Percentiles rank a stretch among this genome's conserved stretches.
These are phyloP conservation scores for Oxygymnocypris stewartii DNA, from an alignment of 2,113 vertebrate species.

Conservation along the genomic window DNA sequence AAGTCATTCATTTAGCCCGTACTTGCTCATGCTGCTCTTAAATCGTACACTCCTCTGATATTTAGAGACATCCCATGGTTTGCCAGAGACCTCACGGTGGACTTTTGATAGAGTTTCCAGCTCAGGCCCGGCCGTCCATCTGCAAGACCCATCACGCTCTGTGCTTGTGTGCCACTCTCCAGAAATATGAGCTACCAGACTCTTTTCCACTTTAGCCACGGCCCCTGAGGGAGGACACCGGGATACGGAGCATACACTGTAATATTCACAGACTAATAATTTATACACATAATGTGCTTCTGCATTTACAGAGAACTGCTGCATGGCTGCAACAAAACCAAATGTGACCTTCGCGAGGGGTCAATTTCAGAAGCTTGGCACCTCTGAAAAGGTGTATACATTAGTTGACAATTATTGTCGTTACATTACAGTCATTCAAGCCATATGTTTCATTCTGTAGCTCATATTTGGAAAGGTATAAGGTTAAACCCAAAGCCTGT, in stretches of 20 bases:
- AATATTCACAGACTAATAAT: conserved; percentile 72
- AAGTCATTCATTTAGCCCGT: conserved; percentile 50
- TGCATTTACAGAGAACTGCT: conserved; percentile 59
- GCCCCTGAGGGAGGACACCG: conserved; percentile 59
- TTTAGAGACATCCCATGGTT: conserved; percentile 41
- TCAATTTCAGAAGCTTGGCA: not conserved
- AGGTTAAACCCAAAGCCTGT: conserved; percentile 18
- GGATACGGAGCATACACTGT: conserved; percentile 59
- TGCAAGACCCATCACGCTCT: conserved; percentile 69
- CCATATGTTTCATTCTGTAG: not conserved
- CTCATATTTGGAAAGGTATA: conserved; percentile 8
- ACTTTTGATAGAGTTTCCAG: conserved; percentile 72
- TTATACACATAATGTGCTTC: conserved; percentile 80
- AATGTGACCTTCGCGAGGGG: conserved; percentile 36
- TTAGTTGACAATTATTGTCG: not conserved
- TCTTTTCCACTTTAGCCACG: conserved; percentile 69
- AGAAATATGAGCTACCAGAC: conserved; percentile 75
- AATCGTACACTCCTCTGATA: not conserved
- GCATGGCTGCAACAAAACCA: conserved; percentile 47
- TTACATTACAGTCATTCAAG: not conserved
- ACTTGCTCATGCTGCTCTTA: conserved; percentile 47
- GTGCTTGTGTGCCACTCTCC: conserved; percentile 67
- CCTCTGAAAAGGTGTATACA: not conserved
- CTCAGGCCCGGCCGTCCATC: conserved; percentile 60
- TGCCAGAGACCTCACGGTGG: conserved; percentile 60